Base-by-base conservation (phyloP, 2,888 invertebrate species). In the Drosophila affinis region DNA sequence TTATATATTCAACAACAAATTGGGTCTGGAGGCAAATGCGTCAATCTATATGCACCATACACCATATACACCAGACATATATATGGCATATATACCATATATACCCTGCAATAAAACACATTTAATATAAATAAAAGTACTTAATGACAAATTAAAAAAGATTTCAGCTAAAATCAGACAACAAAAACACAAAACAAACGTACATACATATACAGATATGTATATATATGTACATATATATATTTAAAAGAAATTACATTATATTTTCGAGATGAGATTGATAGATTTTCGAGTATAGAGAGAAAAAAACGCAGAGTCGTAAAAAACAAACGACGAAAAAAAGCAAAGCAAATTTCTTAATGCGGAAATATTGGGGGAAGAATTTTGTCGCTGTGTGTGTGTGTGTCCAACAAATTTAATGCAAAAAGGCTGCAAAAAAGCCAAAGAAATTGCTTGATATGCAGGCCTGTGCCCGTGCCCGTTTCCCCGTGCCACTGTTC, bases 341-440 rank as follows among this genome's bases (percentile, higher is more conserved):
- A 29, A 29, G 29, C 29, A 29, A 29, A 61, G 14, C 14, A 55
- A 72, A 78, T 79, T 79, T 79, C 69, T 88, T 88, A 73, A 88
- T 88, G 85, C 85, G 88, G 88, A 88, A 86, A 86, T 84, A 86
- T 88, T 73, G 76, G 72, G 67, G 76, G 76, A 75, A 69, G 57
- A 78, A 72, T 75, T 72, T 73, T 72, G 44, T 70, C 72, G 70
- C 63, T 72, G 52, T 72, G 61, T 51, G 46, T 39, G 52, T 53
- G 49, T 44, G 46, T 65, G 32, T 55, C 24, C 17, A 27, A 12
- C 57, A 64, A 29, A 65, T 62, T 44, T 34, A 47, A 39, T 45
- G 24, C 47, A 55, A 21, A 27, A 27, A 59, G 62, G 48, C 17
- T 51, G 27, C 21, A 21, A 21, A 73, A 69, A 49, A 63, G 71